Base-by-base conservation (phyloP, 2,797 vertebrate genomes). In the Pristis pectinata region DNA sequence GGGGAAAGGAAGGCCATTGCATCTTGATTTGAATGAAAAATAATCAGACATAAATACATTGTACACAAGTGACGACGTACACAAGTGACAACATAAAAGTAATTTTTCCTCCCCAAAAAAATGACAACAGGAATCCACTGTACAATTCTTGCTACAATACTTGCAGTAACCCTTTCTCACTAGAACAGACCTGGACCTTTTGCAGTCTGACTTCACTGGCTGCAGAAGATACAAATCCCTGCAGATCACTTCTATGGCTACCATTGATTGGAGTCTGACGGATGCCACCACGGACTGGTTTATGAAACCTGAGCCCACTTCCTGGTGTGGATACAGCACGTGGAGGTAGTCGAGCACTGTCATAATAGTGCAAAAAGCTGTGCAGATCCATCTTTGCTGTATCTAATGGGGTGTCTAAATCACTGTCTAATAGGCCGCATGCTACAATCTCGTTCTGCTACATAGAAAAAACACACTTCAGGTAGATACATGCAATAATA, bases 151-250 rank as follows among this genome's bases (percentile, higher is more conserved):
- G 87, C 87, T 91, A 87, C 87, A 91, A 64, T 67, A 64, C 74
- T 94, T 59, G 72, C 49, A 94, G 61, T 70, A 64, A 95, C 76
- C 49, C 70, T 13, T 89, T 70, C 70, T 92, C 56, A 94, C 80
- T 96, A 94, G 95, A 95, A 97, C 96, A 96, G 97, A 97, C 95
- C 95, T 96, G 95, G 95, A 95, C 95, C 95, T 95, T 96, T 95
- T 96, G 95, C 95, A 95, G 95, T 96, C 95, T 96, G 95, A 96
- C 95, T 95, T 96, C 96, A 96, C 53, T 96, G 96, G 96, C 95
- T 95, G 95, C 94, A 19, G 95, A 87, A 13, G 94, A 95, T 89
- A 94, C 94, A 95, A 95, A 95, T 94, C 95, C 96, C 96, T 96
- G 96, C 95, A 95, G 94, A 44, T 96, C 96, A 95, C 87, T 96